Conservation (phyloP, 2,888 invertebrate genomes). For the Desoria tigrina region DNA sequence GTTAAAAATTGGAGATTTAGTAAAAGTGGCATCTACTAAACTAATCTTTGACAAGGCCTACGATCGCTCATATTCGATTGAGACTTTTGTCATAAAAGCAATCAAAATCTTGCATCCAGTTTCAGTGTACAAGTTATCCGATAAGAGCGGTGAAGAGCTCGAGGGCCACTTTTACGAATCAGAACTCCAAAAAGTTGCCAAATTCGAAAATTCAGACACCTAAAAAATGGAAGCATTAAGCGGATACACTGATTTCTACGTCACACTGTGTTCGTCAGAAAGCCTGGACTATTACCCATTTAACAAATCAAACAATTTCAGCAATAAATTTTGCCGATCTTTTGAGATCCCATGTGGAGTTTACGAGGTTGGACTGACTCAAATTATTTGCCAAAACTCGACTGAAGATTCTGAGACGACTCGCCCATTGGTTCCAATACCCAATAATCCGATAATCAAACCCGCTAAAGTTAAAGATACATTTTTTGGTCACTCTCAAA, state of each 20-base stretch:
- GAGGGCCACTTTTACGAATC: constrained; percentile 1
- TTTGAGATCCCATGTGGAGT: not conserved
- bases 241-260: too few species aligned
- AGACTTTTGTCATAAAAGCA: not conserved
- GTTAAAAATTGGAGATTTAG: not conserved
- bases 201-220: too few species aligned
- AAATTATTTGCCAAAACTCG: not conserved
- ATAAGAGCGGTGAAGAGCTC: not conserved
- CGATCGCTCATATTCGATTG: not conserved
- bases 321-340: not conserved
- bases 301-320: not conserved
- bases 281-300: not conserved
- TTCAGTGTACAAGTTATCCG: not conserved
- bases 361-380: constrained; percentile 5
- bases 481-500: too few species aligned
- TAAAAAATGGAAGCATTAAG: too few species aligned
- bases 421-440: not conserved
- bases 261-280: not conserved
- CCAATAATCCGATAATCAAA: too few species aligned
- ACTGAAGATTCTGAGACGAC: too few species aligned
- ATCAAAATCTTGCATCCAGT: not conserved
- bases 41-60: not conserved
- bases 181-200: not conserved
- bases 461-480: too few species aligned
- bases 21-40: not conserved